These are phyloP conservation scores for Patiria miniata DNA, from an alignment of 35 echinoderm and acorn worm species.

Conservation along the genomic window DNA sequence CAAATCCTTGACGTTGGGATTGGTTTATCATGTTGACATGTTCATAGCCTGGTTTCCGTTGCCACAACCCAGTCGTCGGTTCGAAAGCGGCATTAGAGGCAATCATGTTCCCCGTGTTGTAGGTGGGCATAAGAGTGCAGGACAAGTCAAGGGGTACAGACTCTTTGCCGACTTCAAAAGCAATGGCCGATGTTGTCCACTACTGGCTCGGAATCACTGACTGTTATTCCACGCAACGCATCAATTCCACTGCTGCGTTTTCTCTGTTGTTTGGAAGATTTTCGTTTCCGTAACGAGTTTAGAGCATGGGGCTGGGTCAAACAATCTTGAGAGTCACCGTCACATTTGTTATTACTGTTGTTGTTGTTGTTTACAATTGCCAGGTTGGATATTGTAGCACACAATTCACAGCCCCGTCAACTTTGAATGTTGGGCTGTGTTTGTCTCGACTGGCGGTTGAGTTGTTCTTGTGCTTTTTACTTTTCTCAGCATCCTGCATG, in stretches of 20 bases:
- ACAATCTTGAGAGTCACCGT: background rate
- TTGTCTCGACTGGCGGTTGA: background rate
- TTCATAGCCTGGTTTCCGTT: background rate
- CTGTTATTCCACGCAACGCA: background rate
- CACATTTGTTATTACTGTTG: background rate
- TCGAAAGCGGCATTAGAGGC: background rate
- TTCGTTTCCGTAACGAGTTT: background rate
- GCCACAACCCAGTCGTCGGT: background rate
- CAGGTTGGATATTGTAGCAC: background rate
- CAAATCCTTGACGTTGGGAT: background rate
- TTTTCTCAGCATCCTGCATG: background rate
- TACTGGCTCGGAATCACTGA: background rate
- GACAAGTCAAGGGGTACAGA: background rate
- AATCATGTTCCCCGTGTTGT: background rate
- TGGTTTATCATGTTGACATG: background rate
- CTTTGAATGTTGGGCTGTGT: background rate
- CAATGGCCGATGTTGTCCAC: background rate
- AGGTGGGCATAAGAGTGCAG: background rate
- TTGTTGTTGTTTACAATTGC: background rate
- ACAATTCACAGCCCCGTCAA: background rate
- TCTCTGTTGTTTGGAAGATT: background rate
- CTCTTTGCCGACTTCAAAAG: no score
- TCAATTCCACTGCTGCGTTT: background rate
- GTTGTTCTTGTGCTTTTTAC: conserved; percentile 1
- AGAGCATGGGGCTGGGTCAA: background rate